phyloP scores from a whole-genome alignment of 2,888 invertebrate genomes.

The Acronicta psi region DNA sequence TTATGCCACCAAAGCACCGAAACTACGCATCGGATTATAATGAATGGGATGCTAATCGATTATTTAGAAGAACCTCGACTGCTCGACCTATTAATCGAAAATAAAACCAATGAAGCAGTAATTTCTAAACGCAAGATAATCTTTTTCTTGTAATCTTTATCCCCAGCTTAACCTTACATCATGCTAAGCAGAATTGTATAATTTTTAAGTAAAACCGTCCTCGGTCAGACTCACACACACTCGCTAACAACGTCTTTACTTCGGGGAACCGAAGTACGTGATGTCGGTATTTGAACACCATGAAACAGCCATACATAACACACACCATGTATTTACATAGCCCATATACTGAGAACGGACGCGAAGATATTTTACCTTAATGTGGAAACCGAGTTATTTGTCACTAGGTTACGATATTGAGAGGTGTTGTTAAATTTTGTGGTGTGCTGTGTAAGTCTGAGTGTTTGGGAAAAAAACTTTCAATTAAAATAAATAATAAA shows the following conservation, averaged over 20 bases:
- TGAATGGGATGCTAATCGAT: no score
- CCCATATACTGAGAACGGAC: slow-evolving; percentile 44
- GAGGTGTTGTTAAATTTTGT: slow-evolving; percentile 16
- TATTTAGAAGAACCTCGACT: no score
- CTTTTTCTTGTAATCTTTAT: not conserved
- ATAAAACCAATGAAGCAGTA: no score
- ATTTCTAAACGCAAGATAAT: no score
- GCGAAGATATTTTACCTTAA: slow-evolving; percentile 29
- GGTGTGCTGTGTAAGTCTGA: not conserved
- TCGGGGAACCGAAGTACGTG: slow-evolving; percentile 67
- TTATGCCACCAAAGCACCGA: no score
- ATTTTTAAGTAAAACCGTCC: slow-evolving; percentile 60
- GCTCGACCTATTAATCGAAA: no score
- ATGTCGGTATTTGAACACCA: slow-evolving; percentile 56
- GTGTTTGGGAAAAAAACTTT: no score
- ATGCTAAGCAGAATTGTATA: slow-evolving; percentile 39
- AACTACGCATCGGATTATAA: no score
- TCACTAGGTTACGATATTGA: slow-evolving; percentile 24
- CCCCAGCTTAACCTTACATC: not conserved
- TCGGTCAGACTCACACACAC: slow-evolving; percentile 66
- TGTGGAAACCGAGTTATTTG: slow-evolving; percentile 43
- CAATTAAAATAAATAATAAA: no score
- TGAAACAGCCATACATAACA: slow-evolving; percentile 37
- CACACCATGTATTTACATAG: slow-evolving; percentile 50
- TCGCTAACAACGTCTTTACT: slow-evolving; percentile 69